Evolutionary conservation across 2,113 vertebrate genomes (phyloP), one percentile per base, ranked within the genome.

Genomic region (Nycticryphes semicollaris): DNA sequence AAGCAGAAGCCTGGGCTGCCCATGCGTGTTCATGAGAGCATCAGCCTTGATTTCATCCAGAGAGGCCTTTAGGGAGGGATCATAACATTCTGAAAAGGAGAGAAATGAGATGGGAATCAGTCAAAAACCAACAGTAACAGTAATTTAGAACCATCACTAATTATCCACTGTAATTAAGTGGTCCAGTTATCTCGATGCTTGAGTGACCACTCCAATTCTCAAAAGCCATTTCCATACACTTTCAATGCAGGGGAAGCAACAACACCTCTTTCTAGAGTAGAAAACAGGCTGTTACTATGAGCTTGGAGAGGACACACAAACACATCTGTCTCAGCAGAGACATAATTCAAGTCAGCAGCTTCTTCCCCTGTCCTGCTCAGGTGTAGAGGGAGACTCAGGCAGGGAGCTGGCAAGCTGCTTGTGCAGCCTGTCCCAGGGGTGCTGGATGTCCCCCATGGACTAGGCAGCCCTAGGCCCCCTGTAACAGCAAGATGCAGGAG

Each of bases 401-500:
- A 84, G 48, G 67, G 76, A 89, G 50, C 24, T 27, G 27, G 53
- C 63, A 27, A 23, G 48, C 64, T 63, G 37, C 45, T 53, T 48
- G 31, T 4, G 3, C 60, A 79, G 72, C 33, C 69, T 15, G 24
- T 43, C 54, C 68, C 10, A 3, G 62, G n/a, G n/a, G 2, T n/a
- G 37, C 39, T 12, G 67, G 35, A 6, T 24, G 25, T 20, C 79
- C 6, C 25, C 19, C 54, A 20, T 3, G 18, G 43, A 3, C 8
- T 9, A 77, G 53, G 33, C 22, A 72, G 53, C 23, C 31, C 30
- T 25, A 12, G 30, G 1, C 3, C 14, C 31, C 50, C 67, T 23
- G 21, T 25, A 67, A n/a, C 1, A 3, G 56, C 2, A 8, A 41
- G 41, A 14, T 1, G 1, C 25, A n/a, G n/a, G 18, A n/a, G 41